Evolutionary conservation across 2,113 vertebrate genomes (phyloP).

Genomic region (Seriola rivoliana): DNA sequence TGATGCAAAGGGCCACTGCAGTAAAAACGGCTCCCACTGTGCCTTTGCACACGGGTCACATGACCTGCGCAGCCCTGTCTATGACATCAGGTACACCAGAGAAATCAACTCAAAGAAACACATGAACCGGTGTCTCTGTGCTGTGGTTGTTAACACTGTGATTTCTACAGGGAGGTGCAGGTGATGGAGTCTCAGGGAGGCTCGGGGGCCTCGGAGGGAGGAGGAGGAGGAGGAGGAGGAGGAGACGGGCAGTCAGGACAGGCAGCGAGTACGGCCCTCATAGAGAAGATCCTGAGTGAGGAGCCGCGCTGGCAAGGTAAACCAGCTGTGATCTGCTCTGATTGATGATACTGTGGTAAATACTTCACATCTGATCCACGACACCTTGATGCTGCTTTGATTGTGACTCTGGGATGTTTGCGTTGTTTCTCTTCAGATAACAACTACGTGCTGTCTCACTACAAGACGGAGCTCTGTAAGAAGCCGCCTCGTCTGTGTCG

Average conservation of each 20-base stretch:
- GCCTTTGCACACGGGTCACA: conserved; percentile 98
- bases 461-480: conserved; percentile 98
- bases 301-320: conserved; percentile 97
- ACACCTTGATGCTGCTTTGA: neutral
- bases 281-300: conserved; percentile 96
- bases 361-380: no score
- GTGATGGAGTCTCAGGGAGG: conserved; percentile 95
- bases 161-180: conserved; percentile 91
- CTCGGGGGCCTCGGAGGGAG: conserved; percentile 88
- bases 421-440: conserved; percentile 85
- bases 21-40: conserved; percentile 97
- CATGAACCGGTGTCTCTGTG: neutral
- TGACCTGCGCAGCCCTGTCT: conserved; percentile 95
- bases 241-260: conserved; percentile 93
- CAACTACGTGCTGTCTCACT: conserved; percentile 95
- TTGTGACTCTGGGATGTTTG: neutral
- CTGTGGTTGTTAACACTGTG: neutral
- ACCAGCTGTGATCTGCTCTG: no score
- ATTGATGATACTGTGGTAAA: no score
- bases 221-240: conserved; percentile 86
- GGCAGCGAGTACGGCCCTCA: conserved; percentile 96
- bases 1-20: conserved; percentile 96
- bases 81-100: conserved; percentile 91
- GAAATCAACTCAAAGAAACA: neutral
- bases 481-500: conserved; percentile 97